These are phyloP conservation scores for Serranus cabrilla DNA, from an alignment of 2,797 vertebrate genomes.

Conservation along the genomic window DNA sequence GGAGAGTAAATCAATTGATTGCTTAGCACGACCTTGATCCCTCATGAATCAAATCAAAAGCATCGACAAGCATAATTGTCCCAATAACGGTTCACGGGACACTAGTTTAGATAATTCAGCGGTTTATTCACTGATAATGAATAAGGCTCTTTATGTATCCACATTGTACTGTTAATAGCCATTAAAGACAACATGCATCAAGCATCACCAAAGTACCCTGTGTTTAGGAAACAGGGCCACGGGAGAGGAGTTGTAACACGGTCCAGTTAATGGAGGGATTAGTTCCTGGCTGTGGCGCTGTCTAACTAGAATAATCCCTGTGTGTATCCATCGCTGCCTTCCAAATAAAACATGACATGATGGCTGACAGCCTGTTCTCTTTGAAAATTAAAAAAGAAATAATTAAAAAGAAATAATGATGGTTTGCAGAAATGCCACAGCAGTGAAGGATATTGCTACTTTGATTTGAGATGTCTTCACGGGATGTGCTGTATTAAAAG, in stretches of 20 bases:
- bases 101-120: conserved; percentile 65
- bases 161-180: conserved; percentile 62
- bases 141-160: conserved; percentile 59
- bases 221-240: conserved; percentile 70
- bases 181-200: conserved; percentile 74
- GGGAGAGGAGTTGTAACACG: conserved; percentile 58
- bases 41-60: conserved; percentile 72
- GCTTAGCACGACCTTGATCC: conserved; percentile 63
- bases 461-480: conserved; percentile 59
- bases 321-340: conserved; percentile 54
- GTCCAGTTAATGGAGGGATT: conserved; percentile 79
- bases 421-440: conserved; percentile 30
- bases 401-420: conserved; percentile 47
- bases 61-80: conserved; percentile 66
- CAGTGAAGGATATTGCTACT: conserved; percentile 41
- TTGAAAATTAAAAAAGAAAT: conserved; percentile 53
- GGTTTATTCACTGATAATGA: conserved; percentile 56
- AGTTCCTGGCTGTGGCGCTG: conserved; percentile 65
- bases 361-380: conserved; percentile 54
- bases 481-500: conserved; percentile 63
- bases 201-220: conserved; percentile 59
- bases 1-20: conserved; percentile 61
- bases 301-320: conserved; percentile 68
- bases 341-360: conserved; percentile 64
- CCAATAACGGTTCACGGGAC: conserved; percentile 55